A percentile compares a stretch with the other conserved stretches of the same genome.
These are phyloP conservation scores for Amitus sp. DNA, from an alignment of 2,888 invertebrate genomes.

Conservation along the genomic window DNA sequence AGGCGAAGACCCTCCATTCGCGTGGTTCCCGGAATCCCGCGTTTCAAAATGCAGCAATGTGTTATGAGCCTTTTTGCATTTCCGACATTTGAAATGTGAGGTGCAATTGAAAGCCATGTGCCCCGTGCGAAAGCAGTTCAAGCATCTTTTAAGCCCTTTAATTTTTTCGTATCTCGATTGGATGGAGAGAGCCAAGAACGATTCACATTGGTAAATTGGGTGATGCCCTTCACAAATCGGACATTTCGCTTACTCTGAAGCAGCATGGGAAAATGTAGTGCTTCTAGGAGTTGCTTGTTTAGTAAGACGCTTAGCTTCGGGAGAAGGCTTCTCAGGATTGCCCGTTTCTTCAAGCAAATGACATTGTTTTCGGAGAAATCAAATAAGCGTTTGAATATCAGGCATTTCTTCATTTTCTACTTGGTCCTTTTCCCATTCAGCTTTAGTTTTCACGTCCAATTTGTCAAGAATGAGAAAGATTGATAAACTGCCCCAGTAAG, in stretches of 20 bases:
- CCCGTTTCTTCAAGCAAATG: constrained; percentile 16
- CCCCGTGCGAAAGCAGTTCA: constrained; percentile 17
- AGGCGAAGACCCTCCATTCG: no score
- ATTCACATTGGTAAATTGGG: constrained; percentile 10
- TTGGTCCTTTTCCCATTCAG: constrained; percentile 39
- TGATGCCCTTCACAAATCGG: constrained; percentile 12
- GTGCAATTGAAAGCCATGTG: constrained; percentile 3
- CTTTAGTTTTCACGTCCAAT: constrained; percentile 37
- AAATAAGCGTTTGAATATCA: neutral
- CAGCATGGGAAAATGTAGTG: constrained; percentile 7
- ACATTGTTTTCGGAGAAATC: constrained; percentile 9
- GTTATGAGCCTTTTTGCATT: constrained; percentile 9
- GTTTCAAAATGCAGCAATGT: constrained; percentile 8
- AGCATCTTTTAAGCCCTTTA: constrained; percentile 13
- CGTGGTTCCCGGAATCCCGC: no score
- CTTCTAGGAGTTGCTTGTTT: neutral
- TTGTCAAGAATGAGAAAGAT: constrained; percentile 42
- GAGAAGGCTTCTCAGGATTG: constrained; percentile 1
- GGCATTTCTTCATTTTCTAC: constrained; percentile 1
- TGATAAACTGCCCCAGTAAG: constrained; percentile 43
- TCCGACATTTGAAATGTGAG: neutral
- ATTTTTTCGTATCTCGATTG: no score
- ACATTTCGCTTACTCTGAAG: constrained; percentile 7
- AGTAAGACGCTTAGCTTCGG: neutral
- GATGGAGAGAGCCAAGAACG: no score